These are phyloP conservation scores for Nipponia nippon DNA, from an alignment of 2,113 vertebrate genomes.

Conservation along the genomic window DNA sequence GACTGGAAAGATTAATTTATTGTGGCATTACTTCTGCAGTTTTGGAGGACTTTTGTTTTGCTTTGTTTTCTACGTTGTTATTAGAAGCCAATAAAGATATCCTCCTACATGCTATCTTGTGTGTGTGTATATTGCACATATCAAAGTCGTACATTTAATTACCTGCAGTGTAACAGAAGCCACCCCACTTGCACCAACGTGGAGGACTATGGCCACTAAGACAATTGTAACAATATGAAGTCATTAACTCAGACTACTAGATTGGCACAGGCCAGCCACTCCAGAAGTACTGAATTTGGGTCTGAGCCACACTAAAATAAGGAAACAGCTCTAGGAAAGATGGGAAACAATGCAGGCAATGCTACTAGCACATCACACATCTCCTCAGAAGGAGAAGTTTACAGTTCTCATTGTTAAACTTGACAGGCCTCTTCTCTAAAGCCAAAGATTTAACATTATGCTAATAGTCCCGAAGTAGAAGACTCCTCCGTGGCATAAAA, in stretches of 20 bases:
- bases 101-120: neutral
- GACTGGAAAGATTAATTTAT: neutral
- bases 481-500: neutral
- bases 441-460: neutral
- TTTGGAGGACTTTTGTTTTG: neutral
- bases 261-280: neutral
- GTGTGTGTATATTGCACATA: neutral
- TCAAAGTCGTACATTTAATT: neutral
- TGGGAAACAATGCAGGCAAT: neutral
- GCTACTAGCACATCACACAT: neutral
- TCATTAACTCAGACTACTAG: constrained; percentile 4
- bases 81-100: neutral
- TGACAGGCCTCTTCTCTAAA: neutral
- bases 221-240: neutral
- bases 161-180: neutral
- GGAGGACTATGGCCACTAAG: neutral
- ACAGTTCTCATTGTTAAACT: neutral
- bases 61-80: neutral
- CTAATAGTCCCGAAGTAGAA: neutral
- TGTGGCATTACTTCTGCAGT: neutral
- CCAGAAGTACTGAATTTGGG: neutral
- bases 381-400: constrained; percentile 2
- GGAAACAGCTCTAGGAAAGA: neutral
- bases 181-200: neutral
- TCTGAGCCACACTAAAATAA: neutral